Evolutionary conservation across 2,888 invertebrate genomes (phyloP).

Genomic region (Machimus atricapillus): DNA sequence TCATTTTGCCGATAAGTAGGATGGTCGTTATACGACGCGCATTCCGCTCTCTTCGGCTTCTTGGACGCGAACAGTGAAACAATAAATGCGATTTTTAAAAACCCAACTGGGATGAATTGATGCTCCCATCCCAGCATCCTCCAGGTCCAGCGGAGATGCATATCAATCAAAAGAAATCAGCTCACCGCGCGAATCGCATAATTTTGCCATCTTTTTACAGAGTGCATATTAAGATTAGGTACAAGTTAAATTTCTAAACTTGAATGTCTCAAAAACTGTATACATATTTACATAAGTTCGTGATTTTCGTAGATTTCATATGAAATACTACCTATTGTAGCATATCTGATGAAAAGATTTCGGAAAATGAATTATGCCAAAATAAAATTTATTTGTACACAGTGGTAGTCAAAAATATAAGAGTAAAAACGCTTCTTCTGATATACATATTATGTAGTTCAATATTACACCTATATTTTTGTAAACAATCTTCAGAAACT

Average conservation of each 20-base stretch:
- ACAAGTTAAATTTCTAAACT: background rate
- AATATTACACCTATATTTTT: no score
- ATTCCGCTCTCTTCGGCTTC: background rate
- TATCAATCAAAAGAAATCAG: constrained; percentile 30
- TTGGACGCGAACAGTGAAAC: constrained; percentile 8
- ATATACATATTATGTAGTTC: no score
- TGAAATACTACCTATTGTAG: no score
- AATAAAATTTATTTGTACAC: no score
- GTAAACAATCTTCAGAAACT: no score
- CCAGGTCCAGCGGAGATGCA: constrained; percentile 12
- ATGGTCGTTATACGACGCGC: background rate
- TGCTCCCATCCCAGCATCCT: background rate
- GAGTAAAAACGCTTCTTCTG: no score
- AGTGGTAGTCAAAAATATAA: no score
- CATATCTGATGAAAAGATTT: no score
- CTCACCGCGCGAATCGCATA: background rate
- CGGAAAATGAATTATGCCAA: no score
- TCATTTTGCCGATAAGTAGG: constrained; percentile 9
- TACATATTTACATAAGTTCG: no score
- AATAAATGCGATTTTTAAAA: constrained; percentile 28
- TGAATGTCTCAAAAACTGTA: no score
- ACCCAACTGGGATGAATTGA: background rate
- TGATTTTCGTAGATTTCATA: no score
- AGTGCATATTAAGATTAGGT: background rate
- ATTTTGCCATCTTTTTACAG: background rate